A percentile compares a stretch with the other conserved stretches of the same genome.
phyloP scores from a whole-genome alignment of 2,113 vertebrate species.

The Thalassarche chlororhynchos region DNA sequence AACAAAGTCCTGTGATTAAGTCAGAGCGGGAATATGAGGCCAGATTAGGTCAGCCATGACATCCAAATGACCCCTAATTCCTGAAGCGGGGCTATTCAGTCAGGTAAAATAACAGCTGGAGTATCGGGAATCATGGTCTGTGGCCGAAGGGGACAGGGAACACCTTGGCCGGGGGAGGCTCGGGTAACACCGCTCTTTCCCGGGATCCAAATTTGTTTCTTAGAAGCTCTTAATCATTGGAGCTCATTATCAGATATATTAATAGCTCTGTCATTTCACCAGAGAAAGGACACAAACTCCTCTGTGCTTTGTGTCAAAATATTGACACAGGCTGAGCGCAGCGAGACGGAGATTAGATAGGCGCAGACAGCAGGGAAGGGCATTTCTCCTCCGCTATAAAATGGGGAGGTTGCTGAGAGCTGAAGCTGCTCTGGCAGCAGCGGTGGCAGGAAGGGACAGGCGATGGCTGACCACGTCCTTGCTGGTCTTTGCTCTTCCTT shows the following conservation, averaged over 20 bases:
- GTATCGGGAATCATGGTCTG: not conserved
- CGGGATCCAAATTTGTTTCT: not conserved
- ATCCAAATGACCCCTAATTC: not conserved
- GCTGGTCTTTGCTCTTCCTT: not conserved
- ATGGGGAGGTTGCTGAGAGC: not conserved
- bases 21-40: not conserved
- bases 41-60: not conserved
- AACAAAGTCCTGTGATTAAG: not conserved
- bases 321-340: not conserved
- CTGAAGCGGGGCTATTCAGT: not conserved
- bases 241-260: not conserved
- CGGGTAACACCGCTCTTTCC: not conserved
- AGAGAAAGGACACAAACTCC: not conserved
- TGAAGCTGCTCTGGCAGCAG: not conserved
- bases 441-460: not conserved
- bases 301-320: not conserved
- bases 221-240: not conserved
- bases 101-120: not conserved
- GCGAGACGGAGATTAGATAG: not conserved
- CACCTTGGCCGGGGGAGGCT: not conserved
- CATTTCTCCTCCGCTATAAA: not conserved
- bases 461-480: accelerated
- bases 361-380: not conserved
- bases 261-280: not conserved
- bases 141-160: not conserved